Base-by-base conservation (phyloP, 2,888 invertebrate species). In the Drosophila birchii region DNA sequence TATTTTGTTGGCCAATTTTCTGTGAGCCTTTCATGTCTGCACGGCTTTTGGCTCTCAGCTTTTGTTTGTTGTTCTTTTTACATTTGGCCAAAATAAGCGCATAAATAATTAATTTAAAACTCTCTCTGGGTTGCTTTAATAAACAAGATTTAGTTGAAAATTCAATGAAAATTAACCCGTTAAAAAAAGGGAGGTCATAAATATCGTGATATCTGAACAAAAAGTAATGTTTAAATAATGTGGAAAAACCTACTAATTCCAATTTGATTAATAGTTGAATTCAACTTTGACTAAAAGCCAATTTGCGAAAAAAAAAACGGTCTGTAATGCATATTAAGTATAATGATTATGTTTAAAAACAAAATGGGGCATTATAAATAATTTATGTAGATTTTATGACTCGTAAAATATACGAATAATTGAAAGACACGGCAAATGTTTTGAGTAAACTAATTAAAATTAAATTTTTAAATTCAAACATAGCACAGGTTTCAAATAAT, bases 1-100 rank as follows among this genome's bases (percentile, higher is more conserved):
- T 66, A 66, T 73, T 61, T 67, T 61, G 67, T 45, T 75, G 63
- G 75, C 67, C 64, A 66, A 66, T 66, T 63, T 67, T 51, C 32
- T 12, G 44, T 18, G 26, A 49, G 36, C 73, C 62, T 70, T 71
- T 58, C 47, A 55, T 69, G 32, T 66, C 39, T 36, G 55, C 41
- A 18, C n/a, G 53, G 23, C 12, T 64, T 11, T 45, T 51, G 53
- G 43, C 45, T 53, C 29, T 29, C 29, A 4, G 29, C 5, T 41
- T 8, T n/a, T n/a, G 1, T 3, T 51, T 20, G 20, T 34, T 20
- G 18, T 51, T 36, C 18, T 18, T 71, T 45, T 57, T 70, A 68
- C 68, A 71, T 56, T 41, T 49, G 58, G 5, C 45, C 29, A 16
- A 34, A 32, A 53, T 53, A 53, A 20, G 38, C 6, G 45, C 71